Evolutionary conservation across 2,113 vertebrate genomes (phyloP).

Genomic region (Semnopithecus entellus): DNA sequence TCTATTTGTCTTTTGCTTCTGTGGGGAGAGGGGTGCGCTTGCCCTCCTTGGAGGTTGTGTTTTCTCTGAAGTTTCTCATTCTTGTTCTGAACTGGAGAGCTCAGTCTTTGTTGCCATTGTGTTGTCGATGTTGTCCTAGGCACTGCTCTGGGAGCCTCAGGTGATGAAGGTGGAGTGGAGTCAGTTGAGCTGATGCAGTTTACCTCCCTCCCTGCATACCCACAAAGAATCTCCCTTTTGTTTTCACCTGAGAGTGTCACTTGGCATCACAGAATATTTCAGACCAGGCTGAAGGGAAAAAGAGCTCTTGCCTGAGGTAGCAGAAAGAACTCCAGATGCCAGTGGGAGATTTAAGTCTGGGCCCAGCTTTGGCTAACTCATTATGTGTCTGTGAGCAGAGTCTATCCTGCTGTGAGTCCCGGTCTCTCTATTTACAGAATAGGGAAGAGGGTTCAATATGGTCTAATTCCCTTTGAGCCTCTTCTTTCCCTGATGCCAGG

Average conservation of each 20-base stretch:
- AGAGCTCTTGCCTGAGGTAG: conserved; percentile 3
- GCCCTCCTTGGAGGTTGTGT: background rate
- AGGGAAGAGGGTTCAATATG: background rate
- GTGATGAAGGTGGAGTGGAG: background rate
- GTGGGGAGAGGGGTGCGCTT: background rate
- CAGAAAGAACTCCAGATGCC: background rate
- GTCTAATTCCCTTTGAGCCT: background rate
- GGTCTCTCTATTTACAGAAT: background rate
- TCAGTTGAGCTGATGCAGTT: background rate
- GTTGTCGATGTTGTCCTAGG: background rate
- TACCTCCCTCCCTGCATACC: background rate
- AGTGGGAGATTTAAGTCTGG: background rate
- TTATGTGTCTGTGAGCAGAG: background rate
- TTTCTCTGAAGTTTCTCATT: conserved; percentile 11
- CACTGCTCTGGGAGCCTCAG: background rate
- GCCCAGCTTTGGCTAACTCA: background rate
- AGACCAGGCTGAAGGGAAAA: background rate
- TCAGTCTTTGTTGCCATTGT: background rate
- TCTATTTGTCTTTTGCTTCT: background rate
- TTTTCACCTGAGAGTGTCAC: background rate
- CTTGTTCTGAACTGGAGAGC: background rate
- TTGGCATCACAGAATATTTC: conserved; percentile 12
- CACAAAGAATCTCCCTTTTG: background rate
- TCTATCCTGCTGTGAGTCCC: background rate
- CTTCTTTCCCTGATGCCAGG: background rate